phyloP scores from a whole-genome alignment of 2,888 invertebrate species.

The Dryomyza anilis region DNA sequence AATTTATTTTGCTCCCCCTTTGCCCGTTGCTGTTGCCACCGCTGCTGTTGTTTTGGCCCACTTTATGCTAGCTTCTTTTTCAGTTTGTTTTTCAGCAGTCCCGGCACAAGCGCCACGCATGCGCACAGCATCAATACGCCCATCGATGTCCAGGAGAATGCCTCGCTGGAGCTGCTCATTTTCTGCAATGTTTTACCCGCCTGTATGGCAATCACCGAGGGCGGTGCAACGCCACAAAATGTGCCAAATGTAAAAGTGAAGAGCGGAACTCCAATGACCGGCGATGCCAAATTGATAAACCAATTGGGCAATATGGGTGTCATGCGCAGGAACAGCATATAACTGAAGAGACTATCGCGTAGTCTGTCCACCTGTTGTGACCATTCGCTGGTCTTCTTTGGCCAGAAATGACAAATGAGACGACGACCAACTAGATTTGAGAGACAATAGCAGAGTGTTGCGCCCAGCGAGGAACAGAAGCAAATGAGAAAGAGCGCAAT shows the following conservation, averaged over 20 bases:
- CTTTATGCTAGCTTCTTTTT: constrained; percentile 77
- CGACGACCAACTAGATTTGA: constrained; percentile 89
- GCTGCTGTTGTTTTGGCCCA: too few species aligned
- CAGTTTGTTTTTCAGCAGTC: constrained; percentile 80
- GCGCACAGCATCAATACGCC: constrained; percentile 79
- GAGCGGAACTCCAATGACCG: constrained; percentile 94
- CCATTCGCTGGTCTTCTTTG: constrained; percentile 86
- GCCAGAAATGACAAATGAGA: constrained; percentile 85
- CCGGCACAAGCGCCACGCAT: constrained; percentile 83
- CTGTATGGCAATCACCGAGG: constrained; percentile 96
- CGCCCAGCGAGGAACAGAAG: constrained; percentile 94
- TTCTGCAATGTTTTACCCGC: constrained; percentile 95
- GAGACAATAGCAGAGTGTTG: constrained; percentile 91
- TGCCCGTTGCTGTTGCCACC: too few species aligned
- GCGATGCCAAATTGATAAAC: constrained; percentile 87
- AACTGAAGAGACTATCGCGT: constrained; percentile 87
- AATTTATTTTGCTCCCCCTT: too few species aligned
- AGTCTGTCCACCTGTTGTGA: constrained; percentile 83
- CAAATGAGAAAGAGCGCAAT: constrained; percentile 87
- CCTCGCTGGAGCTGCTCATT: constrained; percentile 84
- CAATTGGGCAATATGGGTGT: constrained; percentile 98
- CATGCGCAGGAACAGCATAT: constrained; percentile 94
- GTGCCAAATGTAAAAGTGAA: constrained; percentile 93
- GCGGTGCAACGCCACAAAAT: constrained; percentile 95
- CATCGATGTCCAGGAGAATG: constrained; percentile 88